Evolutionary conservation across 1,140 invertebrate genomes (phyloP).

Genomic region (Aporrectodea caliginosa): DNA sequence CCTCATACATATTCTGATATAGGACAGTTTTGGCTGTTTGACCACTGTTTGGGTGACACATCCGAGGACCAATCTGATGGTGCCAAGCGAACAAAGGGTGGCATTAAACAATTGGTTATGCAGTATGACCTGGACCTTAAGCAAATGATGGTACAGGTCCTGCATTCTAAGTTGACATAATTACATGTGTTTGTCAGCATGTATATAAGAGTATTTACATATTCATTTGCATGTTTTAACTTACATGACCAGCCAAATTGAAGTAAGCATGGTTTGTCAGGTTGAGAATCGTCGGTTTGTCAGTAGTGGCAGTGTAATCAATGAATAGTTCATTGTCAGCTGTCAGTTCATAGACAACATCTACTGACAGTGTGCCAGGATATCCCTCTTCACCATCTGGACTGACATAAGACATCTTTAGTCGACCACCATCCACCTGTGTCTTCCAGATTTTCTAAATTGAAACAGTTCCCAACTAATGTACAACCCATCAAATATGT

Average conservation of each 20-base stretch:
- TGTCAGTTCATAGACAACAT: constrained; percentile 68
- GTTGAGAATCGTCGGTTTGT: constrained; percentile 78
- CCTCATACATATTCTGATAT: too few species aligned
- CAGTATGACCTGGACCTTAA: too few species aligned
- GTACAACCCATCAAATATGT: background rate
- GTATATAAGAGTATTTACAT: too few species aligned
- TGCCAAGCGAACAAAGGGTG: too few species aligned
- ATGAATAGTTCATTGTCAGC: constrained; percentile 69
- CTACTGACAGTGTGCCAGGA: constrained; percentile 67
- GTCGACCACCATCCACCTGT: constrained; percentile 36
- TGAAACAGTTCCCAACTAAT: too few species aligned
- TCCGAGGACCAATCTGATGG: too few species aligned
- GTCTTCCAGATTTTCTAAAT: constrained; percentile 30
- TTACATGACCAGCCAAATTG: constrained; percentile 79
- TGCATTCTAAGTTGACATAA: too few species aligned
- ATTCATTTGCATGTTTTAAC: background rate
- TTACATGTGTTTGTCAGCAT: too few species aligned
- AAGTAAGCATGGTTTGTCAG: constrained; percentile 92
- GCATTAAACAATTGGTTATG: too few species aligned
- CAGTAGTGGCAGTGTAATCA: constrained; percentile 68
- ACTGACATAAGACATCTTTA: constrained; percentile 61
- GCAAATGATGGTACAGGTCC: too few species aligned
- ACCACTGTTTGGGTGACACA: too few species aligned
- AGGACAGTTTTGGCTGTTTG: too few species aligned
- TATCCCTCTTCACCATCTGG: constrained; percentile 79